Conservation (phyloP, 2,797 vertebrate genomes). For the Coreius guichenoti region DNA sequence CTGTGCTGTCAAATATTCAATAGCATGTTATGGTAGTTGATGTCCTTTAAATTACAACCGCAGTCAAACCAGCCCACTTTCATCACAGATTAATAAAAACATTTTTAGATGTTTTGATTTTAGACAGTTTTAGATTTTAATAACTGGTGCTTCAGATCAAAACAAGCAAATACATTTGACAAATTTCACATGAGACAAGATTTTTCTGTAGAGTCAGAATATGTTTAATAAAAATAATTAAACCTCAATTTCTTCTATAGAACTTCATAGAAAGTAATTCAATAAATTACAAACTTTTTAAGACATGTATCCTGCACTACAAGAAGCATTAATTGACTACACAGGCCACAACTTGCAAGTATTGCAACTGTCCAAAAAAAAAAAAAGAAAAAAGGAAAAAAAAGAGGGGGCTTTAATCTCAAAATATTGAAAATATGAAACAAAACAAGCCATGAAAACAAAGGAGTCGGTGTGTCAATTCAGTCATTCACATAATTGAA, state of each 20-base stretch:
- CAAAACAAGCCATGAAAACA: slow-evolving; percentile 72
- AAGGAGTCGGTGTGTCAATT: slow-evolving; percentile 78
- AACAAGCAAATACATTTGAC: slow-evolving; percentile 39
- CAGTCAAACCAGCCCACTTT: neutral
- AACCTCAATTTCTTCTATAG: slow-evolving; percentile 99
- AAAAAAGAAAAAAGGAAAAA: slow-evolving; percentile 53
- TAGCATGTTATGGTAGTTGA: neutral
- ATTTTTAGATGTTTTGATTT: slow-evolving; percentile 6
- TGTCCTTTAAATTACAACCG: neutral
- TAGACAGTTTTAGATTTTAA: slow-evolving; percentile 42
- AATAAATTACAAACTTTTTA: slow-evolving; percentile 99
- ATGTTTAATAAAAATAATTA: slow-evolving; percentile 99
- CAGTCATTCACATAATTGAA: slow-evolving; percentile 79
- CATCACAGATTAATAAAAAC: slow-evolving; percentile 30
- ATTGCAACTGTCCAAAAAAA: slow-evolving; percentile 94
- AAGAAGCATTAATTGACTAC: slow-evolving; percentile 97
- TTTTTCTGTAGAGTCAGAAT: slow-evolving; percentile 95
- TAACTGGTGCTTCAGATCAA: slow-evolving; percentile 25
- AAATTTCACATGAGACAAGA: slow-evolving; percentile 67
- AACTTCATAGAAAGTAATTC: slow-evolving; percentile 99
- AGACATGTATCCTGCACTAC: slow-evolving; percentile 96
- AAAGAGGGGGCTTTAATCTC: slow-evolving; percentile 81
- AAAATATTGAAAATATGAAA: slow-evolving; percentile 76
- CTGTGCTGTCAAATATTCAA: neutral
- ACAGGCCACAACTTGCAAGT: slow-evolving; percentile 99